Evolutionary conservation across 2,113 vertebrate species (phyloP).

Genomic region (Solenodon paradoxus): DNA sequence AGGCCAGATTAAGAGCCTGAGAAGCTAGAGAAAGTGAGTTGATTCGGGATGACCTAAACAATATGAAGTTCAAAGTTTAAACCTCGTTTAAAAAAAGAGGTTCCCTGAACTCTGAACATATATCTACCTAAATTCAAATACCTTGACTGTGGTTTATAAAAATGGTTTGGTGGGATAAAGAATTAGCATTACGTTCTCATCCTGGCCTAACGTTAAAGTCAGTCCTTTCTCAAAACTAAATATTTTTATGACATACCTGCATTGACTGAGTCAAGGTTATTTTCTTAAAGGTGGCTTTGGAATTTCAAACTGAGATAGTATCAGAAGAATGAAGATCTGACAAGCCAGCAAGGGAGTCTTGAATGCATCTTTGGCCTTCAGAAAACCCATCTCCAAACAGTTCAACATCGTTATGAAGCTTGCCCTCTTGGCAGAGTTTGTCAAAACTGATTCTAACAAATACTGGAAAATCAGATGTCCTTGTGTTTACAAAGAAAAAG

Average conservation of each 20-base stretch:
- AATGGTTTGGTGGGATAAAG: neutral
- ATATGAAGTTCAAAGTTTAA: neutral
- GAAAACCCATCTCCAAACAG: neutral
- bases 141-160: neutral
- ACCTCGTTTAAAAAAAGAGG: neutral
- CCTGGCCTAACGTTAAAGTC: neutral
- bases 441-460: constrained; percentile 48
- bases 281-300: constrained; percentile 19
- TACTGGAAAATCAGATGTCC: constrained; percentile 46
- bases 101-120: neutral
- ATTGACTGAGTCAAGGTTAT: neutral
- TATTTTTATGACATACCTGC: constrained; percentile 26
- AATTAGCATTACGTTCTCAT: neutral
- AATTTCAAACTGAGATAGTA: constrained; percentile 33
- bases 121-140: constrained; percentile 17
- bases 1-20: neutral
- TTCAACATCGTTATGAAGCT: neutral
- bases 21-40: neutral
- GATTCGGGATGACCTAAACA: neutral
- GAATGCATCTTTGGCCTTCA: neutral
- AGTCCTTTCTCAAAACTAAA: neutral
- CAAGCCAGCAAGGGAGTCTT: neutral
- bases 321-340: constrained; percentile 7
- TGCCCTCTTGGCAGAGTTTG: constrained; percentile 15
- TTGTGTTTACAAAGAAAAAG: constrained; percentile 47